Conservation (phyloP, 2,797 vertebrate genomes). For the Gouania willdenowi region DNA sequence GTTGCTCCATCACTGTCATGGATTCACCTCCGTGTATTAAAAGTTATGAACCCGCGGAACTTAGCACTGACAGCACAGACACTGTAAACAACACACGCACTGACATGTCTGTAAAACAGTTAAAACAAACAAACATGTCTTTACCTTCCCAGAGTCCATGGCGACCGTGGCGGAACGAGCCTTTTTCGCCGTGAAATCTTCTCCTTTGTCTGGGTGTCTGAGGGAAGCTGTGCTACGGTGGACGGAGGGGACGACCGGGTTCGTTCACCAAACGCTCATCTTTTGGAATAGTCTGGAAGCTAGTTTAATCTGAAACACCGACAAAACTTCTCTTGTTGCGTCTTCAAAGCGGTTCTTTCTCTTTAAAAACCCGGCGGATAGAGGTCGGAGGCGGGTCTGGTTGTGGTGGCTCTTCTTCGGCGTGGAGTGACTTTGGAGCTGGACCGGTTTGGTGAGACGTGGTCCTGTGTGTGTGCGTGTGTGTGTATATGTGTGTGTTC, state of each 20-base stretch:
- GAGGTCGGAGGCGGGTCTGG: neutral
- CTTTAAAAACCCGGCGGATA: neutral
- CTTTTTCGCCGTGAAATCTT: no score
- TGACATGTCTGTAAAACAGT: neutral
- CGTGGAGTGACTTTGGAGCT: no score
- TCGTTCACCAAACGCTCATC: conserved; percentile 15
- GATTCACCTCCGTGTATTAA: neutral
- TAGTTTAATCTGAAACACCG: neutral
- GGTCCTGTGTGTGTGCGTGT: neutral
- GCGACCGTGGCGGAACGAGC: neutral
- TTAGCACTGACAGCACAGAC: neutral
- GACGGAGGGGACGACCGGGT: neutral
- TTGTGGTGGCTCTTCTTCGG: no score
- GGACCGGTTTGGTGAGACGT: neutral
- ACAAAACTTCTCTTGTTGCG: neutral
- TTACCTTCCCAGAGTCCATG: conserved; percentile 73
- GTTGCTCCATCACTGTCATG: conserved; percentile 5
- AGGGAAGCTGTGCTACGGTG: conserved; percentile 6
- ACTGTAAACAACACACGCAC: no score
- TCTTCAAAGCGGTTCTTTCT: neutral
- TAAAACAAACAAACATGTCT: neutral
- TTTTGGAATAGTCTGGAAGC: no score
- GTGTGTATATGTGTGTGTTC: neutral
- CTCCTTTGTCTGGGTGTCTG: neutral
- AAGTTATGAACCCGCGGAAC: conserved; percentile 7